Base-by-base conservation (phyloP, 2,113 vertebrate species). In the Anas platyrhynchos region DNA sequence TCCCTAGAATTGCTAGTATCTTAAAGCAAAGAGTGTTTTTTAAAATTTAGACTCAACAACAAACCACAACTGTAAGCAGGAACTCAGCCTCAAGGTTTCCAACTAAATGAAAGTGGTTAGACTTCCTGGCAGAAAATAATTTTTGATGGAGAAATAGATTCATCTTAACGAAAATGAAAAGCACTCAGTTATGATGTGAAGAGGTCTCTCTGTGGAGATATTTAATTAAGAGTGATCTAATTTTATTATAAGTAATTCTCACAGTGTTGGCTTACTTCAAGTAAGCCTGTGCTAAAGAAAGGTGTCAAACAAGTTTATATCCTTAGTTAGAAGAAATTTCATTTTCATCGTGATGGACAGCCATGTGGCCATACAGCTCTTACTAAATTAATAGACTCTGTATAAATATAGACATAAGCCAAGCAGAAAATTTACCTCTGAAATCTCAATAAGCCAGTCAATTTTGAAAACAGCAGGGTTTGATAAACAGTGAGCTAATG, bases 21-120 rank as follows among this genome's bases (percentile, higher is more conserved):
- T 91, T 88, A 80, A 71, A 90, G 16, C 31, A 71, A 86, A 86
- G 41, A 7, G 10, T n/a, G 46, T 52, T 72, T 56, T 87, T 69
- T 89, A 68, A 88, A 73, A 27, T 58, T 65, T 77, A 97, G 95
- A 94, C 95, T 93, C 92, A 96, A 95, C 94, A 95, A 55, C 18
- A 94, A 93, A 92, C 95, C 96, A 86, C 94, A 86, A 2, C 2
- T 36, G 86, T 38, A 38, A 86, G 65, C 3, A 2, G 83, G 46
- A 93, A 81, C 43, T 63, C 65, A 81, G 52, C 46, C 80, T 88
- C 92, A 91, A 94, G 92, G 92, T 20, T 89, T 86, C 59, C 67
- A 76, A 9, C n/a, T n/a, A 63, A 88, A 32, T 52, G 56, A 56
- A 91, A 84, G 58, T 14, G 43, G 65, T 86, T 71, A 15, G 29